Conservation (phyloP, 2,797 vertebrate species). For the Heliangelus exortis region DNA sequence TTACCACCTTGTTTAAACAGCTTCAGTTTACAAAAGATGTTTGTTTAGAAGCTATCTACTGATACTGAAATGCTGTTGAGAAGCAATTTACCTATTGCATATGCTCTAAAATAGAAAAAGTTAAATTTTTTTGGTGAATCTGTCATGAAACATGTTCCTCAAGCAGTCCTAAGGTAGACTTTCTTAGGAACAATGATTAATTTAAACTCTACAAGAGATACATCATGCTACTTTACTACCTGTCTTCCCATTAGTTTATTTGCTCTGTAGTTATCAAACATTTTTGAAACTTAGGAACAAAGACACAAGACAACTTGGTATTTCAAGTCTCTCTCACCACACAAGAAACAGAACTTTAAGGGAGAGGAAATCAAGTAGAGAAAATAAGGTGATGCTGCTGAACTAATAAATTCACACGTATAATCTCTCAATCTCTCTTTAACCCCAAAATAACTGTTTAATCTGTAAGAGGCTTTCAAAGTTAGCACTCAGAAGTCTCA, state of each 20-base stretch:
- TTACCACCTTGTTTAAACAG: neutral
- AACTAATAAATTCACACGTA: constrained; percentile 44
- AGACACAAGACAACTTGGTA: neutral
- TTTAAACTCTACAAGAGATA: neutral
- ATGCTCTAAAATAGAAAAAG: neutral
- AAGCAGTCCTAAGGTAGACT: neutral
- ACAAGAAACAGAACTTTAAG: neutral
- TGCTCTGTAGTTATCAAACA: neutral
- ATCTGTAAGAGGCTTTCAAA: constrained; percentile 65
- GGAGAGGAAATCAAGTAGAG: neutral
- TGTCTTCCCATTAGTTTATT: neutral
- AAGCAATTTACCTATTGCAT: neutral
- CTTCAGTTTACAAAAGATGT: neutral
- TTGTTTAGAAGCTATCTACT: neutral
- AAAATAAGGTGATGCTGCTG: neutral
- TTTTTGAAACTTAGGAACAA: neutral
- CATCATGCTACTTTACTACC: neutral
- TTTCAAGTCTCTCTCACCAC: neutral
- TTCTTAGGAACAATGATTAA: neutral
- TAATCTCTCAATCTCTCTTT: constrained; percentile 43
- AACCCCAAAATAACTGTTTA: constrained; percentile 43
- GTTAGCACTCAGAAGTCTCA: constrained; percentile 43
- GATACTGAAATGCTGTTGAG: neutral
- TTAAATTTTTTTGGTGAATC: neutral
- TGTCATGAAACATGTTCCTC: neutral